Evolutionary conservation across 1,140 invertebrate genomes (phyloP), one percentile per base, ranked within the genome.

Genomic region (Psilanteris sp.): DNA sequence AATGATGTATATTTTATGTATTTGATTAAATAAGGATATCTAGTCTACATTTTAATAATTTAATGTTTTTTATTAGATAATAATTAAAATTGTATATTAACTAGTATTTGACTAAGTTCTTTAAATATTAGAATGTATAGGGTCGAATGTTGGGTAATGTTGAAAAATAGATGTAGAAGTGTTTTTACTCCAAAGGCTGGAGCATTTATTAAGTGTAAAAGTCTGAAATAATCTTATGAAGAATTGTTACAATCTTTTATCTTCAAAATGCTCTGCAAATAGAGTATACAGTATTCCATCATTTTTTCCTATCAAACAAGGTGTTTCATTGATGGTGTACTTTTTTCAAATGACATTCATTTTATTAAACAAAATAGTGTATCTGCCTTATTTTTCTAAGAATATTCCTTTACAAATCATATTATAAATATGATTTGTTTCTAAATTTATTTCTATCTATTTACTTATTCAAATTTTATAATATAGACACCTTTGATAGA

Each of bases 101-200:
- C 62, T 55, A 71, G 68, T 62, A 61, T 71, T 68, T 44, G 48
- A 54, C 8, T 41, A n/a, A n/a, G n/a, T n/a, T n/a, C n/a, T n/a
- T n/a, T n/a, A n/a, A n/a, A n/a, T n/a, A n/a, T n/a, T n/a, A n/a
- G n/a, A n/a, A n/a, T n/a, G n/a, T 54, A 62, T 48, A 36, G 48
- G 44, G 31, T 62, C 44, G 15, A 62, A 62, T 54, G 36, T 10
- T 54, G 52, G 48, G 32, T 22, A 13, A 32, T 15, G n/a, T 36
- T 32, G 24, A 48, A 32, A 68, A 68, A 57, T 31, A 27, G 29
- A 32, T 39, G 48, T 15, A 32, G 46, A 9, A 39, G 2, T 11
- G 9, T 34, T 50, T 43, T 57, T 68, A 57, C 52, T 68, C 64
- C 31, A 39, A 50, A 41, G 10, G 11, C 41, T 57, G 27, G 34